Percentiles rank a stretch among this genome's conserved stretches.
Evolutionary conservation across 2,888 invertebrate species (phyloP).

Genomic region (Lacanobia wlatinum): DNA sequence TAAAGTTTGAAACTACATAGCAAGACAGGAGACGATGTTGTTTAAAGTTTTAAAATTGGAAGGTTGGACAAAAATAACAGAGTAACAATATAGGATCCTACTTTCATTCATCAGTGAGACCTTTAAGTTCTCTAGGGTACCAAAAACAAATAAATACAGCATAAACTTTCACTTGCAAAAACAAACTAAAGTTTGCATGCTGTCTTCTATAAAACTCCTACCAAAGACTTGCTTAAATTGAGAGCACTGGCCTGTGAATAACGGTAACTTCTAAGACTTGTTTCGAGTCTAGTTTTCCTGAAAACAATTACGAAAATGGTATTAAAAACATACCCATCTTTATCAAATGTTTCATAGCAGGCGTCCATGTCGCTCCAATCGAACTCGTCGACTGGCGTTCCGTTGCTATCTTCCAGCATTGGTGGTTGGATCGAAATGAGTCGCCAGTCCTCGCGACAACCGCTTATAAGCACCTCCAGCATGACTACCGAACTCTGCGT

Average conservation of each 20-base stretch:
- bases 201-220: conserved; percentile 11
- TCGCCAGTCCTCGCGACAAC: conserved; percentile 75
- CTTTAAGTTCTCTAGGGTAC: not conserved
- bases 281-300: conserved; percentile 26
- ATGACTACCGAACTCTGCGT: conserved; percentile 78
- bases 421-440: conserved; percentile 87
- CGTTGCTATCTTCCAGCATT: conserved; percentile 87
- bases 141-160: conserved; percentile 14
- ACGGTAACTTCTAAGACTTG: not conserved
- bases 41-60: not conserved
- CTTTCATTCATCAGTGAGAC: conserved; percentile 24
- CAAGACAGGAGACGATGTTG: not conserved
- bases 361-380: conserved; percentile 95
- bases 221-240: not conserved
- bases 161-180: conserved; percentile 26
- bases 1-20: not conserved
- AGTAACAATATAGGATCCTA: not conserved
- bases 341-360: conserved; percentile 97
- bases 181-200: conserved; percentile 14
- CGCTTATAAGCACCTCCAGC: conserved; percentile 84
- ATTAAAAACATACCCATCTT: conserved; percentile 93
- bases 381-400: conserved; percentile 86
- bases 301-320: conserved; percentile 37
- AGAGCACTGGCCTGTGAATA: not conserved
- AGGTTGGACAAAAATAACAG: not conserved